Evolutionary conservation across 2,113 vertebrate species (phyloP), one percentile per base, ranked within the genome.

Genomic region (Leuciscus idus): DNA sequence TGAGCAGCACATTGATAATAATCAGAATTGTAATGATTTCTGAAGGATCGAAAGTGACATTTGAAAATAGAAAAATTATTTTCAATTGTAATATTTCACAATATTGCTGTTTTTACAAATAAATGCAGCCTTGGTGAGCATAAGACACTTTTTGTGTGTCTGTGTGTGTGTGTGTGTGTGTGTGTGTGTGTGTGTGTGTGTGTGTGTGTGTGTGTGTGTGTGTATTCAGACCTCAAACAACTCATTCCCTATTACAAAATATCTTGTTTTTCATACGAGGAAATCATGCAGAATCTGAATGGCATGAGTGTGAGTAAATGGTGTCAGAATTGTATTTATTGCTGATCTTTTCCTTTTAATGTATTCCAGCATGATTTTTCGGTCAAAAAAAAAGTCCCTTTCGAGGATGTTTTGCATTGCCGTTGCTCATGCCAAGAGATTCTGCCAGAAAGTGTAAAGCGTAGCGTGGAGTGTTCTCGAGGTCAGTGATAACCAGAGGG

Each of bases 401-500:
- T 43, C 2, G 57, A 80, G 21, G n/a, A 81, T 64, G 59, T 10
- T 48, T 26, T 48, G 36, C 39, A 46, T 28, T 81, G 79, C 21
- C 26, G 33, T 70, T 82, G 62, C 43, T 82, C 80, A 50, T 82
- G 78, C 36, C 78, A 68, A 28, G 80, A 50, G 43, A 30, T 68
- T 50, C 19, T 82, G 80, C 2, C 80, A 68, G 80, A 82, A 70
- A 82, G 17, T 4, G 15, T n/a, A 39, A 6, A 78, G 28, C 10
- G 13, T 43, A 43, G 55, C 57, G 33, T 80, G 33, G 39, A 13
- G 55, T 21, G n/a, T 82, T 77, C 13, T 57, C 52, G 6, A 48
- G 82, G 86, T 84, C 86, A 87, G 52, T 46, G 77, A 57, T 79
- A 73, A 21, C 68, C 62, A 23, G 23, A 77, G 33, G 73, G 50